Conservation (phyloP, 2,888 invertebrate species). For the Tanypteryx hageni region DNA sequence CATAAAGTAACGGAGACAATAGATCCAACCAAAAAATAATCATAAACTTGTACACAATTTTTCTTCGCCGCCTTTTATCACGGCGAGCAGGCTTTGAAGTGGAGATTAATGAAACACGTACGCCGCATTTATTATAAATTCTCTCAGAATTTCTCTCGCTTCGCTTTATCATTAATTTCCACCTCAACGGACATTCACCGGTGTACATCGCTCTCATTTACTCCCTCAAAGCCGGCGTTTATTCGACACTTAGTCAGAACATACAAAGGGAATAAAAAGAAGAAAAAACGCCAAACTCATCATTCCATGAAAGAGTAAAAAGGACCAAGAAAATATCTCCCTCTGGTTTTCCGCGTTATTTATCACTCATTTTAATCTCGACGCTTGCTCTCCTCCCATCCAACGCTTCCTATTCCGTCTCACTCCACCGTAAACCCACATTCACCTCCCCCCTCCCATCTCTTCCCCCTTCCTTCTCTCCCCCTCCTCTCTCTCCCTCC, state of each 20-base stretch:
- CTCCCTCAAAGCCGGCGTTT: not conserved
- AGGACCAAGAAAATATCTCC: not conserved
- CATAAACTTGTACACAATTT: too few species aligned
- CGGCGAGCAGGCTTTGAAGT: too few species aligned
- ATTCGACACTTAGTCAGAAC: not conserved
- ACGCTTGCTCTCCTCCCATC: not conserved
- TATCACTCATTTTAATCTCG: not conserved
- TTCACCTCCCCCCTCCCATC: not conserved
- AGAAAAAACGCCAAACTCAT: not conserved
- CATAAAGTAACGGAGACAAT: too few species aligned
- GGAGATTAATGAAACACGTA: too few species aligned
- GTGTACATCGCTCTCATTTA: not conserved
- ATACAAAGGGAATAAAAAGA: not conserved
- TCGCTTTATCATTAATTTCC: conserved; percentile 11
- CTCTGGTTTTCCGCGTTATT: not conserved
- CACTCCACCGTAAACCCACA: not conserved
- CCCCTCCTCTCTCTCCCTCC: not conserved
- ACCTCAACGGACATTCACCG: not conserved
- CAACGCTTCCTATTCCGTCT: not conserved
- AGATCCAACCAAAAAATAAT: too few species aligned
- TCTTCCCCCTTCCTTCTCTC: not conserved
- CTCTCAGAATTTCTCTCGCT: too few species aligned
- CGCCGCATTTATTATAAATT: too few species aligned
- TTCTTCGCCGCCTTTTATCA: too few species aligned
- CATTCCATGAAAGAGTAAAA: not conserved